Evolutionary conservation across 1,140 invertebrate genomes (phyloP), one percentile per base, ranked within the genome.

Genomic region (Lycorma delicatula): DNA sequence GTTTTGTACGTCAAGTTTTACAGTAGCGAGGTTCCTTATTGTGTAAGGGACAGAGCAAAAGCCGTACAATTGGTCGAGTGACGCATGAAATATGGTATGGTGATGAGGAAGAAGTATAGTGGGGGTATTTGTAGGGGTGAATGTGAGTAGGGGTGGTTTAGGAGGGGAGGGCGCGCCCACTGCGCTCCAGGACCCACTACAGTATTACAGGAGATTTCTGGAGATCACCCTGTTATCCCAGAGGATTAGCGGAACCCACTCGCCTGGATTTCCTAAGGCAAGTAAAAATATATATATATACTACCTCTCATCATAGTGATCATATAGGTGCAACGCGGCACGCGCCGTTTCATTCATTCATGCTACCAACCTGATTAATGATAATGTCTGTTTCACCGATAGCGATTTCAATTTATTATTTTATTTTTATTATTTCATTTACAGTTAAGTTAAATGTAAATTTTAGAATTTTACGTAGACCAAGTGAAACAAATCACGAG

Each of bases 121-220:
- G 23, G 41, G 41, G 41, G 41, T 44, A 20, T 16, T 5, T 6
- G 41, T 44, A 22, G 41, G 41, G 41, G 41, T 1, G 41, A 44
- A 7, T 3, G 2, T 13, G 36, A 3, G 7, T 18, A 3, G n/a
- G n/a, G 36, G 36, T 44, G 41, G 41, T 44, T n/a, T n/a, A 18
- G 41, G 41, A 22, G 41, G 18, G 18, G 41, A 44, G 20, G 23
- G 3, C 23, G 41, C 41, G 16, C 41, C 41, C 41, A 44, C 41
- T 44, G 41, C 41, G 16, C 41, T 16, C 18, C 11, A 16, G n/a
- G 41, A 22, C 41, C 41, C 23, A 44, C 41, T 44, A 44, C 41
- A 44, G 41, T 44, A 44, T 44, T 44, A 44, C 41, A 44, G 41
- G 41, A 44, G 41, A 44, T 44, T 44, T 44, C 41, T 44, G 41